Base-by-base conservation (phyloP, 1,140 invertebrate genomes). In the Neuroterus valhalla region DNA sequence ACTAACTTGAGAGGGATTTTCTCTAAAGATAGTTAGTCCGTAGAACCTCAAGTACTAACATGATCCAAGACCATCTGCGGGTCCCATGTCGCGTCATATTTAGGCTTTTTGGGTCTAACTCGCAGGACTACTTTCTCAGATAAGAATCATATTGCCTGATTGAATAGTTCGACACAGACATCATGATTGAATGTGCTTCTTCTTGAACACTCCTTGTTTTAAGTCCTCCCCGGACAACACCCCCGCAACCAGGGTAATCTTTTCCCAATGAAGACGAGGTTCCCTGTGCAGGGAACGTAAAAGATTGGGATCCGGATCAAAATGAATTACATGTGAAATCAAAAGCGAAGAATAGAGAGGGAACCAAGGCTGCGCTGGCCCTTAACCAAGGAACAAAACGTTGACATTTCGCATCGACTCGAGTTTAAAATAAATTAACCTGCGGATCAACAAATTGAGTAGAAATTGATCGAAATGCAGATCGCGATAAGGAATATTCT, bases 61-160 rank as follows among this genome's bases (percentile, higher is more conserved):
- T 67, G 50, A 42, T n/a, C n/a, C n/a, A n/a, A n/a, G n/a, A n/a
- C n/a, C n/a, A n/a, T n/a, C n/a, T n/a, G n/a, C n/a, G n/a, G n/a
- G n/a, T n/a, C n/a, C n/a, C n/a, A n/a, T n/a, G n/a, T n/a, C n/a
- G n/a, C n/a, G n/a, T n/a, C n/a, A 55, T 84, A 84, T 71, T 80
- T 82, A 14, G 79, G 74, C 21, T 12, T 10, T 6, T 48, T 62
- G 12, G 78, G 79, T 66, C 78, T 76, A 19, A 77, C 11, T 21
- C 3, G 76, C 85, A 86, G 75, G 84, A 85, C 85, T 80, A 81
- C 38, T 70, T 46, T 26, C 77, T 80, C 21, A 80, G 68, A 2
- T 38, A 31, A n/a, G 73, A 72, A 23, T 72, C 26, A 67, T 84
- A 84, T 68, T 79, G 78, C 26, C 71, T 74, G 1, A 74, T 66